These are phyloP conservation scores for Euzophera pinguis DNA, from an alignment of 2,888 invertebrate genomes.

Conservation along the genomic window DNA sequence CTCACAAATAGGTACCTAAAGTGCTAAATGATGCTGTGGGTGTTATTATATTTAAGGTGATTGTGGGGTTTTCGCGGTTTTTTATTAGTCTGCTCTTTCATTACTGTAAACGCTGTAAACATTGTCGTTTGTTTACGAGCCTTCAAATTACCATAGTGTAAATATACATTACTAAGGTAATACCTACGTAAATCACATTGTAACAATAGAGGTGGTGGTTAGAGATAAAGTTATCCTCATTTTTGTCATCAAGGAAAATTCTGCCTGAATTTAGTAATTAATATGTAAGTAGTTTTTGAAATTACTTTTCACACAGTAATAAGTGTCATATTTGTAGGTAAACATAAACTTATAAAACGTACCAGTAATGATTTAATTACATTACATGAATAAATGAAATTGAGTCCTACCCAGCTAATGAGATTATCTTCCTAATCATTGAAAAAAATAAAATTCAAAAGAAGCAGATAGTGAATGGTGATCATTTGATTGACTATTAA, in stretches of 20 bases:
- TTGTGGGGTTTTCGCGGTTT: constrained; percentile 2
- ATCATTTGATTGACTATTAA: too few relatives aligned
- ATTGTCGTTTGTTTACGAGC: background rate
- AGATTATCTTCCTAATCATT: too few relatives aligned
- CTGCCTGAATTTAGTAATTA: too few relatives aligned
- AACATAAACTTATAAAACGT: too few relatives aligned
- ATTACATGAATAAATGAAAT: too few relatives aligned
- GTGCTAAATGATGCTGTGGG: background rate
- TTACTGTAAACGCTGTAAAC: background rate
- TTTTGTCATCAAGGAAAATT: background rate
- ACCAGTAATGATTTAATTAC: too few relatives aligned
- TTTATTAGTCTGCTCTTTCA: background rate
- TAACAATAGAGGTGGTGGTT: background rate
- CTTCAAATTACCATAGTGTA: background rate
- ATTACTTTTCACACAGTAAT: too few relatives aligned
- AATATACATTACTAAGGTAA: background rate
- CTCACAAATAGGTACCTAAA: constrained; percentile 24
- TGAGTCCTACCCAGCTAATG: too few relatives aligned
- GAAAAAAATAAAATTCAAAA: too few relatives aligned
- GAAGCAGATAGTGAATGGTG: too few relatives aligned
- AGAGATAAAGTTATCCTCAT: background rate
- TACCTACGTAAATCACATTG: background rate
- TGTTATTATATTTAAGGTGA: background rate
- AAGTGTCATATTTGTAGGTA: too few relatives aligned
- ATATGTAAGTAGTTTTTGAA: too few relatives aligned